These are phyloP conservation scores for Meghimatium bilineatum DNA, from an alignment of 2,888 invertebrate species.

Conservation along the genomic window DNA sequence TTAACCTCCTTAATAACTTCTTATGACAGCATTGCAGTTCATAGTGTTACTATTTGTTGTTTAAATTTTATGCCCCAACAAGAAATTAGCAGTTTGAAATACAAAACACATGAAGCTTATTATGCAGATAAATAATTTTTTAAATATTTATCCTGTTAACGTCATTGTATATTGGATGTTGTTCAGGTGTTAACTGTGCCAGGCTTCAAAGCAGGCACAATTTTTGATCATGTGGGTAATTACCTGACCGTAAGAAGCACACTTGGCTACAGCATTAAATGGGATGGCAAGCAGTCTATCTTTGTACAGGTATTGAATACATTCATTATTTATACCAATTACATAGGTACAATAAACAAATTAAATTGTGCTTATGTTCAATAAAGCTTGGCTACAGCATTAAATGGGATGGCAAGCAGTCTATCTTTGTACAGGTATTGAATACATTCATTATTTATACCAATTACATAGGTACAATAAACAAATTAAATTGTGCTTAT, in stretches of 20 bases:
- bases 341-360: not conserved
- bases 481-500: no score
- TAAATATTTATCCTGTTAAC: no score
- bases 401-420: conserved; percentile 85
- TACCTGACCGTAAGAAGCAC: conserved; percentile 84
- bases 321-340: not conserved
- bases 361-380: not conserved
- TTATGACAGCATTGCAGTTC: no score
- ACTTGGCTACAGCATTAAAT: conserved; percentile 82
- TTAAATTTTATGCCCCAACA: no score
- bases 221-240: conserved; percentile 85
- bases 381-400: conserved; percentile 80
- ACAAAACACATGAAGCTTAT: no score
- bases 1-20: no score
- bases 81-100: no score
- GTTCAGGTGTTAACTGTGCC: conserved; percentile 57
- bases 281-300: conserved; percentile 83
- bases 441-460: no score
- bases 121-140: no score
- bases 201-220: conserved; percentile 80
- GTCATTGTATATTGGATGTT: not conserved
- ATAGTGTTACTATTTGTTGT: no score
- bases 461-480: no score
- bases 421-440: conserved; percentile 59
- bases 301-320: conserved; percentile 53